A percentile compares a stretch with the other conserved stretches of the same genome.
Conservation (phyloP, 2,797 vertebrate genomes). For the Loris lydekkerianus region DNA sequence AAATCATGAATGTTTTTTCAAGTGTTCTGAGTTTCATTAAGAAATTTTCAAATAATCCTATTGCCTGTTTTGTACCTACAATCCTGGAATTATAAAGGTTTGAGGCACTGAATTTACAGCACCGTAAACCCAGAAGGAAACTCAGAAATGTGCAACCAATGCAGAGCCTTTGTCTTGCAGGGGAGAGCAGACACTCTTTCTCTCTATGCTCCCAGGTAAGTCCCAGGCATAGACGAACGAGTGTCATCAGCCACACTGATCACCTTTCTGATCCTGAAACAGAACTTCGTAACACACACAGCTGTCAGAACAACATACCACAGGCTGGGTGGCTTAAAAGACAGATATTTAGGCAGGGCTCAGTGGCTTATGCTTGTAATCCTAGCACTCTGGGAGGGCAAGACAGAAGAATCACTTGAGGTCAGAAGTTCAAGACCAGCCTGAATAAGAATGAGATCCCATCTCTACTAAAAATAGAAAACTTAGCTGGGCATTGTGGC, state of each 20-base stretch:
- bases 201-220: not conserved
- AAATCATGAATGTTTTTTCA: not conserved
- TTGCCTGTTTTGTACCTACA: not conserved
- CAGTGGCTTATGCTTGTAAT: too few species aligned
- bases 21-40: constrained; percentile 6
- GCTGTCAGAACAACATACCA: not conserved
- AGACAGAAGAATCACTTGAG: too few species aligned
- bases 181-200: not conserved
- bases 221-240: not conserved
- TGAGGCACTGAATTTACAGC: not conserved
- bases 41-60: constrained; percentile 11
- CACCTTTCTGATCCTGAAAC: not conserved
- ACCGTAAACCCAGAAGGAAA: not conserved
- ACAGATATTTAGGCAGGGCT: not conserved
- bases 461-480: too few species aligned
- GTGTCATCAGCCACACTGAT: not conserved
- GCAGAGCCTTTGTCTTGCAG: not conserved
- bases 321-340: not conserved
- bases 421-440: too few species aligned
- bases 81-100: not conserved
- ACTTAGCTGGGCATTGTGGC: too few species aligned
- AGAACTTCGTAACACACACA: not conserved
- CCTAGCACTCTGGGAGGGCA: too few species aligned
- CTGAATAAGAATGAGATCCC: too few species aligned
- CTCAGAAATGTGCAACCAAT: not conserved